Evolutionary conservation across 2,113 vertebrate species (phyloP), one percentile per base, ranked within the genome.

Genomic region (Crypturellus undulatus): DNA sequence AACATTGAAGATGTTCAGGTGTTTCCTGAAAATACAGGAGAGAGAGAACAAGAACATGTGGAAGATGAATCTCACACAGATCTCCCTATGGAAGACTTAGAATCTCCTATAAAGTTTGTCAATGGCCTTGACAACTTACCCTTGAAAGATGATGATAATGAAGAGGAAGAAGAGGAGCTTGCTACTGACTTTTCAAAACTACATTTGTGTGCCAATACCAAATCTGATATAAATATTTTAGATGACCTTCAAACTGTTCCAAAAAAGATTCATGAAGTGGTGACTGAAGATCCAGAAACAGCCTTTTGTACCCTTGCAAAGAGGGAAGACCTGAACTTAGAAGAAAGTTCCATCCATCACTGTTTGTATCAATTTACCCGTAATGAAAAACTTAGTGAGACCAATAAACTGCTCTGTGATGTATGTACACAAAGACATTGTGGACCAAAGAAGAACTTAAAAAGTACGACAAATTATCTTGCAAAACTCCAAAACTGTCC

Each of bases 351-450:
- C 3, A 93, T 99, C 45, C 94, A 98, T 67, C 98, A 99, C 20
- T 99, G 99, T 85, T 98, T 99, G 4, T 98, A 98, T 94, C 99
- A 99, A 76, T 99, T 99, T 89, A 99, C 99, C 24, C 98, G 98
- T 38, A 99, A 99, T 42, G 99, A 99, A 96, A 98, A 98, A 21
- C 98, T 99, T 59, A 98, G 95, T 0, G 98, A 98, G 82, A 98
- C 97, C 65, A 99, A 99, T 97, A 99, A 98, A 92, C 97, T 99
- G 58, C 98, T 99, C 30, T 99, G 99, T 96, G 98, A 99, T 85
- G 97, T 98, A 3, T 99, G 99, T 87, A 98, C 98, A 6, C 98
- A 97, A 94, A 98, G 88, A 52, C 97, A 28, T n/a, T 96, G 77
- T 76, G 97, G 96, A 96, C 93, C 96, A 88, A 98, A 97, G 90